Conservation (phyloP, 2,113 vertebrate species). For the Nymphicus hollandicus region DNA sequence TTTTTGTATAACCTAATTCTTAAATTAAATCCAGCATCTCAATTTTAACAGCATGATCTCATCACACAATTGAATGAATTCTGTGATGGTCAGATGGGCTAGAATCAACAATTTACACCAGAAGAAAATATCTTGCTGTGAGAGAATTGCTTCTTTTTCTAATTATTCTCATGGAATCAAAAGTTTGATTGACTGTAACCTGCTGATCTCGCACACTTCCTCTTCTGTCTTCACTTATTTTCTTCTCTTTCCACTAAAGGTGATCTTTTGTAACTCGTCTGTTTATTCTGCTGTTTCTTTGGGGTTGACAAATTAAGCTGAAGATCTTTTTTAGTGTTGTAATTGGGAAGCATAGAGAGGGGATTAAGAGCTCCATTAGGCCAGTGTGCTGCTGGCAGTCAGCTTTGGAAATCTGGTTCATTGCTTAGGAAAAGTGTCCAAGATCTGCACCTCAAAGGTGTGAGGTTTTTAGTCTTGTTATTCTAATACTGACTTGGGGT, state of each 20-base stretch:
- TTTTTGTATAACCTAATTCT: constrained; percentile 38
- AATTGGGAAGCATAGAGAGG: background rate
- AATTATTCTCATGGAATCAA: constrained; percentile 13
- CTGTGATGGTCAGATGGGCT: constrained; percentile 3
- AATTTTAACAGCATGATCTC: constrained; percentile 47
- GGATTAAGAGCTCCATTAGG: background rate
- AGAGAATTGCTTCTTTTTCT: constrained; percentile 33
- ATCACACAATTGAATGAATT: background rate
- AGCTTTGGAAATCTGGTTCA: background rate
- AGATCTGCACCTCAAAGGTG: background rate
- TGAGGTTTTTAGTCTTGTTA: background rate
- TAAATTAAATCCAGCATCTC: constrained; percentile 30
- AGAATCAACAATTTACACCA: constrained; percentile 41
- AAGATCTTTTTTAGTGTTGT: background rate
- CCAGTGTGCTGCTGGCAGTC: background rate
- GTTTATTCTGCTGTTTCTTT: constrained; percentile 43
- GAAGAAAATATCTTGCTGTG: constrained; percentile 29
- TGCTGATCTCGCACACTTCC: constrained; percentile 15
- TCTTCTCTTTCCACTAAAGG: background rate
- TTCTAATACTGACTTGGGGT: background rate
- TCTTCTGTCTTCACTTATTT: background rate
- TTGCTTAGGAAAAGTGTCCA: background rate
- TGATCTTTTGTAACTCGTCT: constrained; percentile 5
- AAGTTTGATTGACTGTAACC: constrained; percentile 43
- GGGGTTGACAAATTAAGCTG: background rate